These are phyloP conservation scores for Stichodactyla mertensii DNA, from an alignment of 64 coral and sea anemone genomes.

Conservation along the genomic window DNA sequence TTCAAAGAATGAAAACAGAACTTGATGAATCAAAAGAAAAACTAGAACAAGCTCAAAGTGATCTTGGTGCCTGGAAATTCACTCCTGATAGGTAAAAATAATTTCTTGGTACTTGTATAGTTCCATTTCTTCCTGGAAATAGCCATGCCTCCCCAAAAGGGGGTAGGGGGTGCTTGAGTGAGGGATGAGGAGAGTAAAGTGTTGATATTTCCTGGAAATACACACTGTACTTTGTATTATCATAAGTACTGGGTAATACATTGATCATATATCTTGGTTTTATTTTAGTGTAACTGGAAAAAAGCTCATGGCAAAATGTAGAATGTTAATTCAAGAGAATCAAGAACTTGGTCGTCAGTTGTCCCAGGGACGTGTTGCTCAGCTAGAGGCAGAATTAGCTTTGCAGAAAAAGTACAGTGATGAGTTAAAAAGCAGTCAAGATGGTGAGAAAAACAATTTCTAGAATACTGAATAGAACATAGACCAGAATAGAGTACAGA, in stretches of 20 bases:
- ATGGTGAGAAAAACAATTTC: slow-evolving; percentile 59
- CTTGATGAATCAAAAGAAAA: slow-evolving; percentile 98
- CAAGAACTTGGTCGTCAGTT: slow-evolving; percentile 94
- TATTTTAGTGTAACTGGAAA: slow-evolving; percentile 88
- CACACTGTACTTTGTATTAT: too few species aligned
- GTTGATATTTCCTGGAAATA: too few species aligned
- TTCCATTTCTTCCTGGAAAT: too few species aligned
- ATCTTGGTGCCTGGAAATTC: slow-evolving; percentile 96
- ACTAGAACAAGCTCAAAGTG: slow-evolving; percentile 97
- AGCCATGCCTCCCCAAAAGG: too few species aligned
- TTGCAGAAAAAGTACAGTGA: slow-evolving; percentile 99
- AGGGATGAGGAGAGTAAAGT: too few species aligned
- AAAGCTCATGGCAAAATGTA: slow-evolving; percentile 97
- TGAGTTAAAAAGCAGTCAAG: slow-evolving; percentile 95
- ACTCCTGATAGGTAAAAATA: slow-evolving; percentile 89
- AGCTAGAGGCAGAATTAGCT: slow-evolving; percentile 93
- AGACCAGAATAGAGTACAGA: too few species aligned
- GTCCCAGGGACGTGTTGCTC: slow-evolving; percentile 89
- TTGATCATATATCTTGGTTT: background rate
- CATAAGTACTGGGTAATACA: background rate
- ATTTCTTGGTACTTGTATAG: background rate
- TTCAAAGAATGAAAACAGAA: slow-evolving; percentile 99
- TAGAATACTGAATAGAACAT: too few species aligned
- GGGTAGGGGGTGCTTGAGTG: too few species aligned
- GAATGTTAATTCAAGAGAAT: slow-evolving; percentile 98